Evolutionary conservation across 2,888 invertebrate genomes (phyloP).

Genomic region (Drepanosiphum platanoidis): DNA sequence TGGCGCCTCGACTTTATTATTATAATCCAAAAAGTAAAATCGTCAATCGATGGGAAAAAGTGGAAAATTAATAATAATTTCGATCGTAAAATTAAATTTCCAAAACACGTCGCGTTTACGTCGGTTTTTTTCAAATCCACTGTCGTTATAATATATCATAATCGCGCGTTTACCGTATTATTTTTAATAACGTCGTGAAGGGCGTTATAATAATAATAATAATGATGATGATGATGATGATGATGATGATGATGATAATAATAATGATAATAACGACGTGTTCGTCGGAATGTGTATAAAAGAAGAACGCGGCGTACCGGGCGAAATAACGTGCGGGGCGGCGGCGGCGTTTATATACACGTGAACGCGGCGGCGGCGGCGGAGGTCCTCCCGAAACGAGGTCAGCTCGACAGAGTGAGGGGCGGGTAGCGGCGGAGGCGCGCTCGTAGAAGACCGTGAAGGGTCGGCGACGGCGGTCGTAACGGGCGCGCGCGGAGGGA

Average conservation of each 20-base stretch:
- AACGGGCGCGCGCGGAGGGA: neutral
- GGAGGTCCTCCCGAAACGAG: constrained; percentile 31
- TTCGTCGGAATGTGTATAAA: neutral
- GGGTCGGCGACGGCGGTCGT: constrained; percentile 34
- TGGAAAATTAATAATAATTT: too few species aligned
- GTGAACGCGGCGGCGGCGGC: neutral
- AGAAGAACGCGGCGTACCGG: neutral
- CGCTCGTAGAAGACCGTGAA: constrained; percentile 10
- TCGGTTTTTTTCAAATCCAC: too few species aligned
- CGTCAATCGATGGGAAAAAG: too few species aligned
- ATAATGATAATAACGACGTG: constrained; percentile 26
- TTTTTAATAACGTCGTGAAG: neutral
- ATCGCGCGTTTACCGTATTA: neutral
- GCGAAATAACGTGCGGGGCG: constrained; percentile 1
- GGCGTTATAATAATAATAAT: neutral
- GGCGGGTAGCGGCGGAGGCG: neutral
- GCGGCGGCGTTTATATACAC: neutral
- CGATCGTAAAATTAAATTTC: too few species aligned
- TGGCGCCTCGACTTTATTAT: too few species aligned
- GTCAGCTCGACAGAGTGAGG: neutral
- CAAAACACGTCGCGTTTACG: too few species aligned
- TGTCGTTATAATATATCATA: too few species aligned
- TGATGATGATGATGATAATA: neutral
- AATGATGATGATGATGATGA: neutral
- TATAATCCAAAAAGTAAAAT: too few species aligned